Base-by-base conservation (phyloP, 2,113 vertebrate genomes). In the Enhydra lutris region DNA sequence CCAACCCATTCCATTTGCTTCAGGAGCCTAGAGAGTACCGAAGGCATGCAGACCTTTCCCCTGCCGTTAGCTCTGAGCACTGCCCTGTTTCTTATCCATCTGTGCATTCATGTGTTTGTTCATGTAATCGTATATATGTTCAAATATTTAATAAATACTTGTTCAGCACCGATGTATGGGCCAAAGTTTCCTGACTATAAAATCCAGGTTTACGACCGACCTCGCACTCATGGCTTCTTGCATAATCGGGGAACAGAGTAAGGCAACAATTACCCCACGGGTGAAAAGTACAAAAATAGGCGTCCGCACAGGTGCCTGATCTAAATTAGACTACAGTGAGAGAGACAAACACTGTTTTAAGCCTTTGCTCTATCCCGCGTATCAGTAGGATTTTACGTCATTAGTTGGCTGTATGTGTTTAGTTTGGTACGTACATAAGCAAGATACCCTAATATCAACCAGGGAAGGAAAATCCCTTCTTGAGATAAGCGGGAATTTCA, bases 211-310 rank as follows among this genome's bases (percentile, higher is more conserved):
- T 69, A 24, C 18, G 31, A 26, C 57, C n/a, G 14, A 21, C 18
- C 34, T 36, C 39, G 13, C 1, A 1, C 26, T 45, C 50, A 6
- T 10, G 50, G 17, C 13, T 13, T 61, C 20, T 6, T 42, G 15
- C 20, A 2, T 17, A 78, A 34, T 65, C 42, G 6, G 23, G 20
- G n/a, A 76, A 63, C 39, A 94, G 69, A 55, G 4, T 12, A 59
- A 93, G 26, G 4, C 39, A 31, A 4, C 59, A 24, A 0, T 34
- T 39, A 13, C 2, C 20, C 1, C 36, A 5, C 23, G 0, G 6
- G 42, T 45, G 26, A 4, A 2, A 34, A 18, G 39, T 9, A 3
- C 9, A 45, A 0, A 29, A 74, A 55, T 12, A 34, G 24, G 29
- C 7, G 1, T 23, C 3, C 0, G 15, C 39, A 0, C 8, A 18